Evolutionary conservation across 2,888 invertebrate species (phyloP), one percentile per base, ranked within the genome.

Genomic region (Sthenelais limicola): DNA sequence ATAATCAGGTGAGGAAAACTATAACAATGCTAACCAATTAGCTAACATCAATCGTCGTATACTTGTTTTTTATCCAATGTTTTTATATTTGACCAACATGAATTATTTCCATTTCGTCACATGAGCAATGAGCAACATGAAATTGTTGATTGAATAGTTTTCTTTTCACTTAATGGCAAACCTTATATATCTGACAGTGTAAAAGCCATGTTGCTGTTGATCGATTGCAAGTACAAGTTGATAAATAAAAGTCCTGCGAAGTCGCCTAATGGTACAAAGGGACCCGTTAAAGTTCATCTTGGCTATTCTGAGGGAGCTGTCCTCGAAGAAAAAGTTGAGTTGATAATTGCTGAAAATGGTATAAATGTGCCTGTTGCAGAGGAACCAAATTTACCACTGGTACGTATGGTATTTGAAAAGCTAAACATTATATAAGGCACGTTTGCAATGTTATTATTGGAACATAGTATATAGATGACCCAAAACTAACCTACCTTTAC

Each of bases 151-250:
- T 18, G 15, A 52, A n/a, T n/a, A n/a, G n/a, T n/a, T n/a, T n/a
- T n/a, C 12, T 58, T 28, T 30, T 28, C 15, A 30, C 12, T 30
- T 68, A 54, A 26, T 70, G 18, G 26, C n/a, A n/a, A n/a, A n/a
- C n/a, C n/a, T n/a, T n/a, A n/a, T n/a, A n/a, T n/a, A n/a, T n/a
- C n/a, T 66, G 38, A 9, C 78, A 88, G 88, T 80, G 84, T 86
- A 4, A 85, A 86, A 67, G 87, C 88, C 1, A 89, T 89, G 89
- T 77, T 89, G 68, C 82, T 89, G 51, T 79, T 89, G 15, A 83
- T 89, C 12, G 87, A 88, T 69, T 88, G 88, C 77, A 88, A 88
- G 77, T 87, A 88, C 79, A 79, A 84, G 67, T 82, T 88, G 15
- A 76, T 85, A 21, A 79, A 81, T 70, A 81, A 78, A 32, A 79